phyloP scores from a whole-genome alignment of 2,797 vertebrate species.

The Cheirogaleus major region DNA sequence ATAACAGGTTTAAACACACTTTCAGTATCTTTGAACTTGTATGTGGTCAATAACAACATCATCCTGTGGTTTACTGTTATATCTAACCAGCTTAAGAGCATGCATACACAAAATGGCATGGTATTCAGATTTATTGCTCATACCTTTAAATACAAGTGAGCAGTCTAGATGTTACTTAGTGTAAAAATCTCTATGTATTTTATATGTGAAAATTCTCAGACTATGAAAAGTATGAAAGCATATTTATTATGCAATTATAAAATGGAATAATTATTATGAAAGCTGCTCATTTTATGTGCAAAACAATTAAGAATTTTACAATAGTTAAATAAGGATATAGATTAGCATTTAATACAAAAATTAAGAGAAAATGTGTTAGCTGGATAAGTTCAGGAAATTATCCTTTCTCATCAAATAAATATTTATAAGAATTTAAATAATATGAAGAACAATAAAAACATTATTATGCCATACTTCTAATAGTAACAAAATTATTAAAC shows the following conservation, averaged over 20 bases:
- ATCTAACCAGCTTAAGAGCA: neutral
- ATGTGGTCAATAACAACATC: neutral
- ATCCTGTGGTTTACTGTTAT: neutral
- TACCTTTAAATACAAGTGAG: neutral
- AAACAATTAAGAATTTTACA: slow-evolving; percentile 42
- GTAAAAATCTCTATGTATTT: neutral
- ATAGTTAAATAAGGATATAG: slow-evolving; percentile 2
- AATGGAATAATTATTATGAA: slow-evolving; percentile 16
- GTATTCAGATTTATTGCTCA: neutral
- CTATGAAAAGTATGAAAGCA: neutral
- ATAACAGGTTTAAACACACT: neutral
- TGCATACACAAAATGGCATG: neutral
- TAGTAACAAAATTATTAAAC: neutral
- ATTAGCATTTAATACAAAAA: slow-evolving; percentile 21
- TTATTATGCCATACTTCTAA: neutral
- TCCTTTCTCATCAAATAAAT: slow-evolving; percentile 35
- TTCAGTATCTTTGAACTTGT: neutral
- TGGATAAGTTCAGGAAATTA: slow-evolving; percentile 16
- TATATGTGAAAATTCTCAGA: neutral
- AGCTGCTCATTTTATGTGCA: neutral
- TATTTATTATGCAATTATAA: slow-evolving; percentile 45
- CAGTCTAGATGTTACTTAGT: neutral
- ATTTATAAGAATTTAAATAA: slow-evolving; percentile 44
- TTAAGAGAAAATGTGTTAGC: neutral
- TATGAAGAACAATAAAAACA: slow-evolving; percentile 45